These are phyloP conservation scores for Phlogophora meticulosa DNA, from an alignment of 2,888 invertebrate species.

Conservation along the genomic window DNA sequence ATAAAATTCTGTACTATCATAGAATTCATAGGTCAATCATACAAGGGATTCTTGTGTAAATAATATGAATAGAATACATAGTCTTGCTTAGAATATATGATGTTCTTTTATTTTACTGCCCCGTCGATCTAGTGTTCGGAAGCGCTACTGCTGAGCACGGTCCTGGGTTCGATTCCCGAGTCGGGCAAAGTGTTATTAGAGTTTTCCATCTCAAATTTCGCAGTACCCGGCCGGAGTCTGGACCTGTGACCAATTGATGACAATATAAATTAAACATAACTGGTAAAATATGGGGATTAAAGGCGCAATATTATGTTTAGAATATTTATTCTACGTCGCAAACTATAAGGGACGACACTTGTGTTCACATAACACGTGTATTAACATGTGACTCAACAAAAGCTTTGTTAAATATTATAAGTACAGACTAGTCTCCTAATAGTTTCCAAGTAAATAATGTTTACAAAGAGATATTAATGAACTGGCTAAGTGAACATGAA, in stretches of 20 bases:
- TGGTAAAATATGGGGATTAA: too few species aligned
- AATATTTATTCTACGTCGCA: slow-evolving; percentile 26
- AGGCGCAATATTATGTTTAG: slow-evolving; percentile 4
- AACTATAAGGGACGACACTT: slow-evolving; percentile 18
- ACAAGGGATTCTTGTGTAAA: slow-evolving; percentile 27
- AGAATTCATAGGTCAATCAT: slow-evolving; percentile 41
- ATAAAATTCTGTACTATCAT: slow-evolving; percentile 42
- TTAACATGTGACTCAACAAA: slow-evolving; percentile 20
- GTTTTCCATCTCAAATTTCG: too few species aligned
- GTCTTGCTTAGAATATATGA: slow-evolving; percentile 11
- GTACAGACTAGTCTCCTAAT: slow-evolving; percentile 5
- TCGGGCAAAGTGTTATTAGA: too few species aligned
- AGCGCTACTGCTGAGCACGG: too few species aligned
- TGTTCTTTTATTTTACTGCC: too few species aligned
- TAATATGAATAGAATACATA: background rate
- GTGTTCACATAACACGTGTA: slow-evolving; percentile 30
- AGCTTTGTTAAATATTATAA: slow-evolving; percentile 37
- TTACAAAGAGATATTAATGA: slow-evolving; percentile 48
- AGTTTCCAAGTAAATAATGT: slow-evolving; percentile 34
- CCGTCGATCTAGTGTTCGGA: too few species aligned
- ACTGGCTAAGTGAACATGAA: slow-evolving; percentile 43
- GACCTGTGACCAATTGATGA: too few species aligned
- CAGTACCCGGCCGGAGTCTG: too few species aligned
- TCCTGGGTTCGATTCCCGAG: too few species aligned
- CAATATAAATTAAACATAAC: too few species aligned